Base-by-base conservation (phyloP, 1,140 invertebrate species). In the Heliothis virescens region DNA sequence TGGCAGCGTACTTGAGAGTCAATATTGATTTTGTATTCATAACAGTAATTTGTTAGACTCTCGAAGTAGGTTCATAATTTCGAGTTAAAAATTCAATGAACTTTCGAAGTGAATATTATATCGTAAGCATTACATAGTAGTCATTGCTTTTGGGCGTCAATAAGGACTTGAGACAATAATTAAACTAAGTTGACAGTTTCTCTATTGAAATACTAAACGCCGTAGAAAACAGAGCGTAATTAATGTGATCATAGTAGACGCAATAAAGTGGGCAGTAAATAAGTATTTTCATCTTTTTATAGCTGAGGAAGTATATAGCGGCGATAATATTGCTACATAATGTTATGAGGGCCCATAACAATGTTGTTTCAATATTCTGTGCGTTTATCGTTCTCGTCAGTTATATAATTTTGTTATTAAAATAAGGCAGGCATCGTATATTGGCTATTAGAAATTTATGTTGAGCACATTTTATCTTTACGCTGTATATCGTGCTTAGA, bases 261-360 rank as follows among this genome's bases (percentile, higher is more conserved):
- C 84, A 83, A 83, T 93, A 91, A 93, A 92, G 74, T 83, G 78
- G 73, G 85, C 78, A 81, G 84, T 87, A 87, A 92, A 91, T 91
- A 88, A 86, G 85, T 88, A 87, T 91, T 91, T 86, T 84, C 84
- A 88, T 88, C 73, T 85, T 90, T 90, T 91, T 90, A 90, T 90
- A 84, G 76, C 73, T 72, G 59, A 75, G 72, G 73, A 79, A 83
- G 81, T 79, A 83, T 79, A 86, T 83, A 83, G 79, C 78, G 62
- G 79, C 73, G 83, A 85, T 89, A 88, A 89, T 88, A 88, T 88
- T 90, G 87, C 34, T 41, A 41, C 34, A 41, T 41, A 41, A 90
- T 87, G 83, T 88, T 86, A 83, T 59, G 80, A 74, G 69, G 73
- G 60, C 52, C 72, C 67, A 71, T 79, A 82, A 83, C 65, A 82